These are phyloP conservation scores for Steinernema khuongi DNA, from an alignment of 1,140 invertebrate genomes.

Conservation along the genomic window DNA sequence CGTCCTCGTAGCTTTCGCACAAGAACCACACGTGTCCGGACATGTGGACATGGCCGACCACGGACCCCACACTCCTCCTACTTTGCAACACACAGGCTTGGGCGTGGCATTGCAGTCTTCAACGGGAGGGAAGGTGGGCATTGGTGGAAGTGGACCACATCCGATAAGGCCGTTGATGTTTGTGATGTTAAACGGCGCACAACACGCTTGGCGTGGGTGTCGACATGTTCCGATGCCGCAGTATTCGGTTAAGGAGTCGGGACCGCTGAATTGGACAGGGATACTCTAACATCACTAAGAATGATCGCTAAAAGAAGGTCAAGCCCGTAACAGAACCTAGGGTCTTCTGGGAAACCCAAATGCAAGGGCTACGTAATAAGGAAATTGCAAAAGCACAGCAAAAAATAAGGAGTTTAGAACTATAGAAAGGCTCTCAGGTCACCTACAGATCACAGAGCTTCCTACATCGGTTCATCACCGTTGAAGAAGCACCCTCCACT, in stretches of 20 bases:
- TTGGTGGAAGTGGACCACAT: not conserved
- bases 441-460: too few relatives aligned
- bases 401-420: too few relatives aligned
- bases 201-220: not conserved
- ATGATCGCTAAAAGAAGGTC: too few relatives aligned
- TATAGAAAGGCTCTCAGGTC: too few relatives aligned
- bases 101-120: not conserved
- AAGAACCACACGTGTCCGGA: constrained; percentile 29
- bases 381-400: not conserved
- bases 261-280: too few relatives aligned
- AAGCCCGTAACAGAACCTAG: too few relatives aligned
- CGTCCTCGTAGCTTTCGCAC: constrained; percentile 10
- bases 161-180: not conserved
- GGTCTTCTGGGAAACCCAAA: too few relatives aligned
- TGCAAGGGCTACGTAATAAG: too few relatives aligned
- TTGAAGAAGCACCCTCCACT: too few relatives aligned
- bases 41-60: constrained; percentile 13
- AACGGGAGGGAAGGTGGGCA: not conserved
- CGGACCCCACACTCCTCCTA: constrained; percentile 11
- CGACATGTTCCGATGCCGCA: not conserved
- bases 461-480: too few relatives aligned
- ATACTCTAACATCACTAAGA: too few relatives aligned
- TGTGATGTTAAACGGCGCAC: not conserved
- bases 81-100: not conserved
- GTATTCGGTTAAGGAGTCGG: not conserved